These are phyloP conservation scores for Mastigias papua DNA, from an alignment of 30 jellyfish, hydroid and myxozoan species.

Conservation along the genomic window DNA sequence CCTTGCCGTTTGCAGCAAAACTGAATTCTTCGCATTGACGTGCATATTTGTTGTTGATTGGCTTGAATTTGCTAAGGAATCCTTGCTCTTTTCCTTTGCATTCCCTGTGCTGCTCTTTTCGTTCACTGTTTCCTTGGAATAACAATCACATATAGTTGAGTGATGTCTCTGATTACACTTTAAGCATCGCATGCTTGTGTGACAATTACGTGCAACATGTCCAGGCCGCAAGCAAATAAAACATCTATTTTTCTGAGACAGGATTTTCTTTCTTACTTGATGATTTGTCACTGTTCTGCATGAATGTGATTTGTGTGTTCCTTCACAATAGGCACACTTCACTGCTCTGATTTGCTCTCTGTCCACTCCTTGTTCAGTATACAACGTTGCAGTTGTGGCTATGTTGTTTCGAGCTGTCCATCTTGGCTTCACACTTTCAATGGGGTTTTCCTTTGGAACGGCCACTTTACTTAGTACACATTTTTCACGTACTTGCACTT, in stretches of 20 bases:
- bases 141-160: slow-evolving; percentile 20
- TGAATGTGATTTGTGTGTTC: slow-evolving; percentile 35
- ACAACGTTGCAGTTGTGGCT: too few relatives aligned
- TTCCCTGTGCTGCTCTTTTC: neutral
- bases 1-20: slow-evolving; percentile 5
- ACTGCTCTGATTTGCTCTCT: neutral
- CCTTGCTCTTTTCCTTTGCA: neutral
- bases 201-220: too few relatives aligned
- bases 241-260: too few relatives aligned
- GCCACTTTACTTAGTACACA: slow-evolving; percentile 1
- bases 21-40: slow-evolving; percentile 13
- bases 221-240: too few relatives aligned
- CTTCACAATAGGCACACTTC: slow-evolving; percentile 24
- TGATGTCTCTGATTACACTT: slow-evolving; percentile 24
- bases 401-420: too few relatives aligned
- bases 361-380: neutral
- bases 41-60: slow-evolving; percentile 19
- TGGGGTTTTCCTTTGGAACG: neutral
- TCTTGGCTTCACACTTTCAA: neutral
- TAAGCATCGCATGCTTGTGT: too few relatives aligned
- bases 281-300: too few relatives aligned
- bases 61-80: neutral
- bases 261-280: too few relatives aligned
- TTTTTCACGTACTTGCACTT: slow-evolving; percentile 26
- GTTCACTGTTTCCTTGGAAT: neutral